Percentiles rank a stretch among this genome's conserved stretches.
Conservation (phyloP, 1,140 invertebrate genomes). For the Drosophila elegans region DNA sequence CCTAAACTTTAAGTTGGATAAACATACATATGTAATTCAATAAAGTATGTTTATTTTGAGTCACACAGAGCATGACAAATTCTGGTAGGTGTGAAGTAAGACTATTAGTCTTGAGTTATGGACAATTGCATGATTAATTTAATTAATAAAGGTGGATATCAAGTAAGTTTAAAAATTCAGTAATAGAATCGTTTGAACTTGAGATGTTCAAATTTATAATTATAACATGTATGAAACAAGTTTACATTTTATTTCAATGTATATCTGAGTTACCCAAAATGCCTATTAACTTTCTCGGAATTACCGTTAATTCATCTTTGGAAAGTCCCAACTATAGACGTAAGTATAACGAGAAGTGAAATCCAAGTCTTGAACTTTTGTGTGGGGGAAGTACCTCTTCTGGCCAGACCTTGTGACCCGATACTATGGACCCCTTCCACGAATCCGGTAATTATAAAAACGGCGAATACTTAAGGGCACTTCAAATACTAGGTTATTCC, state of each 20-base stretch:
- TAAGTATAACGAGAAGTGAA: slow-evolving; percentile 29
- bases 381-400: slow-evolving; percentile 27
- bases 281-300: slow-evolving; percentile 10
- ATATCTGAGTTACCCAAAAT: neutral
- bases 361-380: slow-evolving; percentile 21
- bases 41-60: too few relatives aligned
- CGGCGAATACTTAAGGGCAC: slow-evolving; percentile 9
- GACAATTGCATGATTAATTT: too few relatives aligned
- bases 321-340: slow-evolving; percentile 20
- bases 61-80: too few relatives aligned
- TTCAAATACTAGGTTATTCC: slow-evolving; percentile 15
- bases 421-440: slow-evolving; percentile 27
- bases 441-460: slow-evolving; percentile 22
- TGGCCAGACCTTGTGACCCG: slow-evolving; percentile 18
- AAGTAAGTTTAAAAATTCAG: too few relatives aligned
- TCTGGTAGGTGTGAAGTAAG: too few relatives aligned
- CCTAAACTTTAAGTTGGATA: too few relatives aligned
- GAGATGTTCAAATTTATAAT: too few relatives aligned
- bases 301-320: slow-evolving; percentile 8
- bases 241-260: neutral
- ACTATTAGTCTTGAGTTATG: too few relatives aligned
- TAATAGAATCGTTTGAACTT: too few relatives aligned
- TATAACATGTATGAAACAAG: too few relatives aligned
- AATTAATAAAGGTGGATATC: too few relatives aligned
- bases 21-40: too few relatives aligned